These are phyloP conservation scores for Oryzias melastigma DNA, from an alignment of 2,113 vertebrate species.

Conservation along the genomic window DNA sequence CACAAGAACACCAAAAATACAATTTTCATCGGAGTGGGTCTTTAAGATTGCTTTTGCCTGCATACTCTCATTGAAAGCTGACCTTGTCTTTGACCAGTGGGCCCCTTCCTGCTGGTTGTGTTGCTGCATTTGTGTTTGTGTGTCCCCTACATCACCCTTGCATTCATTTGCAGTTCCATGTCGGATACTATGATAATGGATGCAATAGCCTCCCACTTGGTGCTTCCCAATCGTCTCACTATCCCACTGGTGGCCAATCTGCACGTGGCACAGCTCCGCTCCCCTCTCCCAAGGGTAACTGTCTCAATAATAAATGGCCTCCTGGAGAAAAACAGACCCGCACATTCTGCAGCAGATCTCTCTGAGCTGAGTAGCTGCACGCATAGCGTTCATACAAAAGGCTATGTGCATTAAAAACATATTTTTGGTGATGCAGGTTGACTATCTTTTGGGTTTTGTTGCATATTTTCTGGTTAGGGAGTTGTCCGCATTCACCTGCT, in stretches of 20 bases:
- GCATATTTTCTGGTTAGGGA: slow-evolving; percentile 72
- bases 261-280: slow-evolving; percentile 87
- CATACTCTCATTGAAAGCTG: slow-evolving; percentile 25
- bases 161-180: slow-evolving; percentile 80
- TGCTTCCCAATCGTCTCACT: slow-evolving; percentile 91
- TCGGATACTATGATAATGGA: slow-evolving; percentile 97
- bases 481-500: slow-evolving; percentile 88
- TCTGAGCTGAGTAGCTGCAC: slow-evolving; percentile 15
- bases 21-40: too few species aligned
- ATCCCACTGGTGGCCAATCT: slow-evolving; percentile 87
- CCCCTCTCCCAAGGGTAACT: slow-evolving; percentile 90
- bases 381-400: slow-evolving; percentile 15
- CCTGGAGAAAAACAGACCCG: slow-evolving; percentile 16
- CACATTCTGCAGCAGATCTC: background rate
- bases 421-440: background rate
- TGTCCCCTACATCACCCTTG: slow-evolving; percentile 46
- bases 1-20: too few species aligned
- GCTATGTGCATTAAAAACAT: background rate
- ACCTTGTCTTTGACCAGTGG: slow-evolving; percentile 13
- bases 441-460: slow-evolving; percentile 5
- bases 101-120: slow-evolving; percentile 16
- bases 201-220: slow-evolving; percentile 88
- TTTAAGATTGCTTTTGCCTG: slow-evolving; percentile 12
- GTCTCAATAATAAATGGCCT: slow-evolving; percentile 31
- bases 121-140: slow-evolving; percentile 39